These are phyloP conservation scores for Glaucidium brasilianum DNA, from an alignment of 2,113 vertebrate genomes.

Conservation along the genomic window DNA sequence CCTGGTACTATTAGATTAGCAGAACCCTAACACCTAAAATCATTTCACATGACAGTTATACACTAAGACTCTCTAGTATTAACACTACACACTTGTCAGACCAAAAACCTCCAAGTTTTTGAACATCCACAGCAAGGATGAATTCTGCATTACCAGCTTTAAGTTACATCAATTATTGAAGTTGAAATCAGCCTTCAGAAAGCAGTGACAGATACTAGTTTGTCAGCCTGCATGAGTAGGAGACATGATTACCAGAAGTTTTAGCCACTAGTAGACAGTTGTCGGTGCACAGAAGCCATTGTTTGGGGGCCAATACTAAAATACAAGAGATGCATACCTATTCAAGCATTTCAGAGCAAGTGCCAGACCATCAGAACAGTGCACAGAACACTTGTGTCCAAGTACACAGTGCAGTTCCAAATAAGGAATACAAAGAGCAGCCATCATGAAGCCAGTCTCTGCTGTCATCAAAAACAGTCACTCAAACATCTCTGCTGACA, in stretches of 20 bases:
- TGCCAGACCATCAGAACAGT: background rate
- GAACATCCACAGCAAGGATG: background rate
- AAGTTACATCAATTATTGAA: background rate
- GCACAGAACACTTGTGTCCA: background rate
- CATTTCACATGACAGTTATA: background rate
- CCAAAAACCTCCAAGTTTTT: background rate
- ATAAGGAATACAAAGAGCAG: background rate
- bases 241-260: background rate
- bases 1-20: background rate
- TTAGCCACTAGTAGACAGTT: background rate
- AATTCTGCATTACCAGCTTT: background rate
- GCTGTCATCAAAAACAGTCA: background rate
- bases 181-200: background rate
- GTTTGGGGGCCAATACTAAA: background rate
- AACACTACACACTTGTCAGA: background rate
- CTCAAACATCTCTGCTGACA: background rate
- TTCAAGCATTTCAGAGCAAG: background rate
- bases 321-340: background rate
- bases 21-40: background rate
- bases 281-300: background rate
- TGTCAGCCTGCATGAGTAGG: background rate
- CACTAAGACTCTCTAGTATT: background rate
- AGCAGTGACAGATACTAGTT: background rate
- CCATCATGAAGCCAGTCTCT: background rate
- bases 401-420: background rate